Evolutionary conservation across 2,888 invertebrate genomes (phyloP), one percentile per base, ranked within the genome.

Genomic region (Calliscelio sp.): DNA sequence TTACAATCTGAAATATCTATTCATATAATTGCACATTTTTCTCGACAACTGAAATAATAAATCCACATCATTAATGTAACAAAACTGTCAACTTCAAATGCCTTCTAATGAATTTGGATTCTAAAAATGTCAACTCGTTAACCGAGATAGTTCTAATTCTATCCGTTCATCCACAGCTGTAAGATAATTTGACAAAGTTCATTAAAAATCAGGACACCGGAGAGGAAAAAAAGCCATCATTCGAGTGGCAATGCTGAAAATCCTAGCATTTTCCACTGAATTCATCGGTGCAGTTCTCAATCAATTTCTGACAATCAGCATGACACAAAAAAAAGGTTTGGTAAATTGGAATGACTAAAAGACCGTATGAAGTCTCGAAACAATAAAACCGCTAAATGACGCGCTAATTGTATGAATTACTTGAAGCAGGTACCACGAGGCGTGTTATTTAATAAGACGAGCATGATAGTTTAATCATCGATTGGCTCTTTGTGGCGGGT

Each of bases 321-420:
- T 22, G 41, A 51, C 20, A 11, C 41, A 32, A 65, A 55, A 74
- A 74, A 14, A 6, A 10, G 38, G 16, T 11, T n/a, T n/a, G n/a
- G n/a, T 38, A 74, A 74, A 74, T 63, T 53, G 61, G 22, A 73
- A 46, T 22, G 22, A 46, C 11, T 71, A 25, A 61, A 44, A 24
- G 55, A 16, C 18, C 8, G n/a, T 28, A 18, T 44, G 49, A 77
- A 32, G 65, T 18, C 11, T 25, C 61, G 32, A 65, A 73, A 80
- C 73, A 66, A 73, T 57, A 57, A 38, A 49, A 49, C 8, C 55
- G 80, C 38, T 44, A 80, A 74, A 66, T 44, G 68, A 32, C 51
- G 44, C 57, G 65, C 38, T 80, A 66, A 80, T 80, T 73, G 71
- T 38, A 79, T 20, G 63, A 35, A 79, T 79, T 70, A 63, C 41